Base-by-base conservation (phyloP, 2,113 vertebrate species). In the Struthidea cinerea region DNA sequence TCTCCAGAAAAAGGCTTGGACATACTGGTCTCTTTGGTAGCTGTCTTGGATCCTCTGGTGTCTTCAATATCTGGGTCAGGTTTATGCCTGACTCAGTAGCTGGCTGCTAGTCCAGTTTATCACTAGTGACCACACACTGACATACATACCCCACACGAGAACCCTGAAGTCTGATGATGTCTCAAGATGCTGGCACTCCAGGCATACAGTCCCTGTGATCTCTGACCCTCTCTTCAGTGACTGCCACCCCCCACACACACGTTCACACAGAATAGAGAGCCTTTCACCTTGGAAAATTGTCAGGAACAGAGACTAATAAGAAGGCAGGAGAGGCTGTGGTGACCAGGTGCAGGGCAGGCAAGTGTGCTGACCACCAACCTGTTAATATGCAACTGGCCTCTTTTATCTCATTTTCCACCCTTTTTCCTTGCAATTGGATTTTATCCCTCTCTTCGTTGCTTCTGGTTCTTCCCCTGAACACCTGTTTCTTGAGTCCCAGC, bases 1-100 rank as follows among this genome's bases (percentile, higher is more conserved):
- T 63, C 53, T 49, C 13, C 53, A 76, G 63, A 49, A 75, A 49
- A 1, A 44, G 37, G 4, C 10, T 80, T 0, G 0, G 56, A 61
- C 10, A 24, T 21, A 10, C 35, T 44, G 65, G 23, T 65, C 11
- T 30, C 33, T 75, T 33, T 7, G 3, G n/a, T 44, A 61, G 32
- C 24, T 10, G 5, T 12, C 16, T 67, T 37, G 28, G 32, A 50
- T 67, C 18, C 46, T 44, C 55, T 77, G 28, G 4, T 78, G 17
- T 33, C 41, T 70, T 59, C 60, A 56, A 0, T 41, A 32, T 63
- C 55, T 60, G 46, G 10, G 35, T 26, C 30, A 60, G 35, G 17
- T 12, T 78, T 56, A 12, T 7, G 13, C 18, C 49, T 61, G 21
- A 18, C 26, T 67, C 47, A 49, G 33, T 2, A 47, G 49, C 28